Conservation (phyloP, 2,113 vertebrate genomes). For the Sphaerodactylus townsendi region DNA sequence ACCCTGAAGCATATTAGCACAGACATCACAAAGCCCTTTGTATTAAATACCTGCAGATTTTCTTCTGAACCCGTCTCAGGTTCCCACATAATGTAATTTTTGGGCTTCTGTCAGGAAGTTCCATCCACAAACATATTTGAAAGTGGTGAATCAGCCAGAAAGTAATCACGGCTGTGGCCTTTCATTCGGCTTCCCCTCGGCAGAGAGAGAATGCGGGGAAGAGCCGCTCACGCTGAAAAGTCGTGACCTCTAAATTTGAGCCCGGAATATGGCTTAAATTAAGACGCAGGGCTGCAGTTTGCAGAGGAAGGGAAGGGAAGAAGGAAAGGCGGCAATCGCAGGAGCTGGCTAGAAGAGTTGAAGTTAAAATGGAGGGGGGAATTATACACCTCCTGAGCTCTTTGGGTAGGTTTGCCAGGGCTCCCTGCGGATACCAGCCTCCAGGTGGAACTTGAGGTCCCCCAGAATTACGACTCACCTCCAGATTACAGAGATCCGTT, state of each 20-base stretch:
- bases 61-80: background rate
- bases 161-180: background rate
- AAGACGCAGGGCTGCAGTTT: background rate
- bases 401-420: no score
- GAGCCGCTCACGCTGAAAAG: background rate
- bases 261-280: background rate
- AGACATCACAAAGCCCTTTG: slow-evolving; percentile 27
- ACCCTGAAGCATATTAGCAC: background rate
- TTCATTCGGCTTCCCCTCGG: slow-evolving; percentile 36
- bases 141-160: background rate
- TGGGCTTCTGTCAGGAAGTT: background rate
- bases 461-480: no score
- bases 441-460: no score
- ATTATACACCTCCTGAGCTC: no score
- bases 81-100: slow-evolving; percentile 19
- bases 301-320: background rate
- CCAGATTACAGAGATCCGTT: no score
- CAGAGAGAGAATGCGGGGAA: slow-evolving; percentile 17
- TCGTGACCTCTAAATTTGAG: background rate
- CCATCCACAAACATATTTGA: slow-evolving; percentile 9
- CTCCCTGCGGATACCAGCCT: no score
- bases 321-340: background rate
- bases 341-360: no score
- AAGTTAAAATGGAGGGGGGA: no score
- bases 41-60: slow-evolving; percentile 8